These are phyloP conservation scores for Pseudonaja textilis DNA, from an alignment of 2,113 vertebrate genomes.

Conservation along the genomic window DNA sequence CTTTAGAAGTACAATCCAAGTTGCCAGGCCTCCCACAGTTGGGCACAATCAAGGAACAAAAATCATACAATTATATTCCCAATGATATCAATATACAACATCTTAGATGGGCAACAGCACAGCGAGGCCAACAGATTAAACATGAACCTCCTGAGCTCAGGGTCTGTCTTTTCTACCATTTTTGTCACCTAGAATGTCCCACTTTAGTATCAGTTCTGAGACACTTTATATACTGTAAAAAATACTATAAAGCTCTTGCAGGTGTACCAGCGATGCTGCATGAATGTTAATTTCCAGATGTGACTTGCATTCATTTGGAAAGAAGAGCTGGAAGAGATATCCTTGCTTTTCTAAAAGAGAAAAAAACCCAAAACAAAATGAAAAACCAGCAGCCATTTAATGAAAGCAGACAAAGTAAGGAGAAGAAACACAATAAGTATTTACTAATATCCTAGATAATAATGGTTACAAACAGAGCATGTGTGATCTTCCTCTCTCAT, in stretches of 20 bases:
- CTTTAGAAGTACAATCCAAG: background rate
- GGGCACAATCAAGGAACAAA: background rate
- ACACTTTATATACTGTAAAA: background rate
- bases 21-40: background rate
- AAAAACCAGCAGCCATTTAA: background rate
- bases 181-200: background rate
- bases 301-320: background rate
- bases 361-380: background rate
- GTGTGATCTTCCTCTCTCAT: background rate
- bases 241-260: background rate
- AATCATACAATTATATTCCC: background rate
- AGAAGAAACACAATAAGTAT: background rate
- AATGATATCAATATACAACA: background rate
- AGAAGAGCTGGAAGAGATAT: background rate
- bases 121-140: background rate
- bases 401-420: background rate
- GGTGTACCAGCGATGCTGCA: background rate
- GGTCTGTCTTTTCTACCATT: background rate
- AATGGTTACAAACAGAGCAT: background rate
- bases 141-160: background rate
- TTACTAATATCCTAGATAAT: slow-evolving; percentile 10
- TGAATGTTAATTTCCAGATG: background rate
- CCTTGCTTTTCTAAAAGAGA: background rate
- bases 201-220: background rate
- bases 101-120: background rate